Evolutionary conservation across 2,888 invertebrate genomes (phyloP).

Genomic region (Dermolepida albohirtum): DNA sequence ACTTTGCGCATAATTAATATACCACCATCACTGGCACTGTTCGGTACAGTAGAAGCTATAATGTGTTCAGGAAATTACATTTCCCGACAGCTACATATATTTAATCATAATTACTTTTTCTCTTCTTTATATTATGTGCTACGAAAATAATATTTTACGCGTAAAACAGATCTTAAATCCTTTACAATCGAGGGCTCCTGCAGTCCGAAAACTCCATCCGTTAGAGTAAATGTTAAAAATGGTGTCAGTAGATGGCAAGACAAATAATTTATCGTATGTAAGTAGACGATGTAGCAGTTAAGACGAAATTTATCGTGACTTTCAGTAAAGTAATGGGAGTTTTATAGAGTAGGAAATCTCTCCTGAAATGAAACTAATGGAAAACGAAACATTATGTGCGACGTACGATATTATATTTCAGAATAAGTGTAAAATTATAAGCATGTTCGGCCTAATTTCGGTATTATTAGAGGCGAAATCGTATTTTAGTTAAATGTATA

Average conservation of each 20-base stretch:
- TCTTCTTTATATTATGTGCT: no score
- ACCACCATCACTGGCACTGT: no score
- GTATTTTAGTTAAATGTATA: slow-evolving; percentile 4
- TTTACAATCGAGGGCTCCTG: no score
- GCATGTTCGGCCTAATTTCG: not conserved
- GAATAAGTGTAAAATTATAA: slow-evolving; percentile 16
- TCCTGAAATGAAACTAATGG: slow-evolving; percentile 17
- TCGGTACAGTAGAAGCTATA: no score
- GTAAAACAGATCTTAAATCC: no score
- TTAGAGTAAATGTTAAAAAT: not conserved
- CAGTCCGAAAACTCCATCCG: no score
- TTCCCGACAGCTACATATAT: no score
- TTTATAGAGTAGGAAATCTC: slow-evolving; percentile 20
- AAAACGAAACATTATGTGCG: slow-evolving; percentile 20
- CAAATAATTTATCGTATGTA: not conserved
- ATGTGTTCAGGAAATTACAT: no score
- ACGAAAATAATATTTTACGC: no score
- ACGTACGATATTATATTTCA: not conserved
- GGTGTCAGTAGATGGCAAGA: slow-evolving; percentile 9
- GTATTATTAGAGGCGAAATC: slow-evolving; percentile 9
- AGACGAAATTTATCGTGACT: slow-evolving; percentile 9
- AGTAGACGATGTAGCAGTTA: no score
- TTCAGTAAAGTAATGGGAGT: slow-evolving; percentile 10
- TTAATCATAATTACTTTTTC: no score
- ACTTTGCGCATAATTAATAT: no score